Evolutionary conservation across 2,113 vertebrate species (phyloP), one percentile per base, ranked within the genome.

Genomic region (Neodon shergylaensis): DNA sequence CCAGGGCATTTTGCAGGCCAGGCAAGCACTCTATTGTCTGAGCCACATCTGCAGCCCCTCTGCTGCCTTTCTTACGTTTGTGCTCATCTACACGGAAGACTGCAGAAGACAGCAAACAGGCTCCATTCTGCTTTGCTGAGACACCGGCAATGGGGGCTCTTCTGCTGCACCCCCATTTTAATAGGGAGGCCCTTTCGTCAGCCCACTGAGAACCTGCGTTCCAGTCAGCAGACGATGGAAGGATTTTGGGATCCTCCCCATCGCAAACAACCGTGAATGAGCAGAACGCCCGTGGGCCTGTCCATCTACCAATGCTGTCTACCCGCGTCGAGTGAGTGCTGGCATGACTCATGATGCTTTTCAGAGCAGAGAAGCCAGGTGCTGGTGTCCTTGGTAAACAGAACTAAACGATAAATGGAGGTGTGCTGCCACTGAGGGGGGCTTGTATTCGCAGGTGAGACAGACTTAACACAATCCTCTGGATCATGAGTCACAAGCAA

Each of bases 131-230:
- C 61, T 66, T 77, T 22, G 63, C 65, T 0, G n/a, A 54, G 44
- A 74, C 54, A 42, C 47, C 13, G 39, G 13, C 70, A 92, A 73
- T 3, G 22, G 79, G 52, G 0, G 54, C 49, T 36, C 2, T 0
- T 28, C 16, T 26, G 24, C 10, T 5, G 7, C 3, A 7, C 10
- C 47, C 42, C 52, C 11, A 0, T 2, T 54, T 22, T 3, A 36
- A 54, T 19, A 8, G 33, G 21, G 11, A 0, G 0, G 42, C 9
- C 6, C 11, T 21, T 49, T 36, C 0, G 0, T n/a, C 58, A 21
- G 87, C 79, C 94, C 54, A 39, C 12, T 13, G 9, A 68, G 79
- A 21, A 14, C 17, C 14, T 5, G 12, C 8, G 63, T 36, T 49
- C 61, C 61, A 5, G 11, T 66, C 42, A 93, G 74, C 31, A 63